Evolutionary conservation across 2,797 vertebrate species (phyloP), one percentile per base, ranked within the genome.

Genomic region (Typhlichthys eigenmanni): DNA sequence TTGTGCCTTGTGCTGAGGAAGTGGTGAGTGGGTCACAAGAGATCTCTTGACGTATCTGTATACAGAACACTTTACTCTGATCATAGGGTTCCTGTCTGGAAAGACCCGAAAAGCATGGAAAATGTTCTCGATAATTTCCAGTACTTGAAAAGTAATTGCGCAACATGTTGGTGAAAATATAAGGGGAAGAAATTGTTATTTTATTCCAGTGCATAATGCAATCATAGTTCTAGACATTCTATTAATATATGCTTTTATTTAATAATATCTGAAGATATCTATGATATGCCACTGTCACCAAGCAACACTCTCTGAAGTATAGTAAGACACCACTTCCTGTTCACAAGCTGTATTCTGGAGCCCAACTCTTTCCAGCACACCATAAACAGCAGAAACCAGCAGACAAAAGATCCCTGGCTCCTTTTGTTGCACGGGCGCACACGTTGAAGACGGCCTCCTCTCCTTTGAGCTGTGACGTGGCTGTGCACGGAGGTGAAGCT

Each of bases 401-500:
- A 52, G 68, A 91, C 88, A 91, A 88, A 90, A 75, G 82, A n/a
- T 64, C 67, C 65, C 61, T 13, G 62, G 72, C 68, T 55, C 69
- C 83, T 81, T 88, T 87, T 87, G 79, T 85, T 63, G 80, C 55
- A 62, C 69, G 62, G 24, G 60, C 69, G 72, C 75, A 53, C 48
- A 81, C 86, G 81, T 85, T 85, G 50, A 83, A 76, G 82, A 85
- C 75, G 45, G 78, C 72, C 76, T 75, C 72, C 76, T 75, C 70
- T 79, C 66, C 72, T 88, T 81, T 84, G 75, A 83, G 81, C 81
- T 81, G 85, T 79, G 82, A 83, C 68, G 69, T 77, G 80, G 81
- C 75, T 69, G 85, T 59, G 66, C 79, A 68, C 75, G 81, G 89
- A 91, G 90, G 90, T 90, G 87, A 89, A 87, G 81, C 77, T 77